Conservation (phyloP, 2,113 vertebrate genomes). For the Malurus elegans region DNA sequence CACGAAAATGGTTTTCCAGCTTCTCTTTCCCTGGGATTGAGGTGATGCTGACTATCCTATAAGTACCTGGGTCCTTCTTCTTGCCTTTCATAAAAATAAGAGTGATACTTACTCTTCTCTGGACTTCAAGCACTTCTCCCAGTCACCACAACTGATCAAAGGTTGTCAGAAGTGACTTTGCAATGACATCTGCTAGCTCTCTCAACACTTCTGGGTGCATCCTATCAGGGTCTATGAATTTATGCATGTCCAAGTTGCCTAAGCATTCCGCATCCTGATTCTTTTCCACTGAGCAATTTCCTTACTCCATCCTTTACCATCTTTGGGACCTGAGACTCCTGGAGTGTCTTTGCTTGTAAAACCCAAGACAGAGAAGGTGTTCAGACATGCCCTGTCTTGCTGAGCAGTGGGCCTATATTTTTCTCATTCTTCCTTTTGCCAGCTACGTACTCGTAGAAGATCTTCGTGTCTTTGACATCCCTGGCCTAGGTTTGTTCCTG, state of each 20-base stretch:
- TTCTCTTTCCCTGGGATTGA: not conserved
- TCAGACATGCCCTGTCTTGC: not conserved
- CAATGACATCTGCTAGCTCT: not conserved
- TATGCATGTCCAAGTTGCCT: not conserved
- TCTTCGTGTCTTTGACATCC: not conserved
- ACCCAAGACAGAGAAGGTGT: not conserved
- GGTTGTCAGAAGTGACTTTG: not conserved
- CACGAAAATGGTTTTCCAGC: not conserved
- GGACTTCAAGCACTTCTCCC: not conserved
- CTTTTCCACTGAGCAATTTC: not conserved
- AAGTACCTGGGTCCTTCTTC: not conserved
- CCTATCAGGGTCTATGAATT: not conserved
- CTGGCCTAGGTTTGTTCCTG: not conserved
- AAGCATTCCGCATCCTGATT: not conserved
- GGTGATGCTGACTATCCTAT: not conserved
- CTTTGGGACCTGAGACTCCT: not conserved
- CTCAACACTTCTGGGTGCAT: not conserved
- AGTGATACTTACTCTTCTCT: not conserved
- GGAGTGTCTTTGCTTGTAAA: not conserved
- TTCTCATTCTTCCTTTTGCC: not conserved
- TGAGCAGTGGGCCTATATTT: not conserved
- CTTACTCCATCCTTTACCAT: not conserved
- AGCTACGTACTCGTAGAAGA: fast-evolving
- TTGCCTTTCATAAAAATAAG: not conserved
- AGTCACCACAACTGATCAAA: not conserved